phyloP scores from a whole-genome alignment of 92 coral and sea anemone genomes.

The Chrysogorgia sp. region DNA sequence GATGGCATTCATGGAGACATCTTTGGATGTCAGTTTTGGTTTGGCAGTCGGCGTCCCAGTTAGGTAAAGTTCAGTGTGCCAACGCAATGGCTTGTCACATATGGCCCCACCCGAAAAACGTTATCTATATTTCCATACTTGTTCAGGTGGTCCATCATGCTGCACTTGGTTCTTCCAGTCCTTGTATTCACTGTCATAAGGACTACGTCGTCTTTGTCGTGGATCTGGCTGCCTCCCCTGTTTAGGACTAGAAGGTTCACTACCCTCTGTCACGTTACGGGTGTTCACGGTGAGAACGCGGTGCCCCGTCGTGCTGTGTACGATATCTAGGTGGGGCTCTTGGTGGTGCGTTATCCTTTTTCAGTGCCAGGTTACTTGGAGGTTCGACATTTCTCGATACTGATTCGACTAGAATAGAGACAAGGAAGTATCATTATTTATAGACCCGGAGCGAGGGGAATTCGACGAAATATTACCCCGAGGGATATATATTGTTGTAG shows the following conservation, averaged over 20 bases:
- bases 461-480: no score
- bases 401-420: no score
- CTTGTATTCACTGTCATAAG: conserved; percentile 18
- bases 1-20: no score
- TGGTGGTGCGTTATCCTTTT: conserved; percentile 17
- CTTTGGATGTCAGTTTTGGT: no score
- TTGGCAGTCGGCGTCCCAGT: no score
- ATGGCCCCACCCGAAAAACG: no score
- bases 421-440: no score
- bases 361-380: neutral
- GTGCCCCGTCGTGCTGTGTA: conserved; percentile 27
- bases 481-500: no score
- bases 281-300: conserved; percentile 22
- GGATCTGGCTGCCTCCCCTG: conserved; percentile 25
- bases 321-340: conserved; percentile 37
- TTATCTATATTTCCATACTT: neutral
- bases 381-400: neutral
- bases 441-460: no score
- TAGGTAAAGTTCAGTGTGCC: neutral
- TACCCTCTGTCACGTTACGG: neutral
- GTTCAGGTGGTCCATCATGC: conserved; percentile 6
- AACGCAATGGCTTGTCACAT: neutral
- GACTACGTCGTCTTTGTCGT: conserved; percentile 18
- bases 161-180: neutral
- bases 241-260: neutral